Evolutionary conservation across 1,140 invertebrate species (phyloP).

Genomic region (Sinella curviseta): DNA sequence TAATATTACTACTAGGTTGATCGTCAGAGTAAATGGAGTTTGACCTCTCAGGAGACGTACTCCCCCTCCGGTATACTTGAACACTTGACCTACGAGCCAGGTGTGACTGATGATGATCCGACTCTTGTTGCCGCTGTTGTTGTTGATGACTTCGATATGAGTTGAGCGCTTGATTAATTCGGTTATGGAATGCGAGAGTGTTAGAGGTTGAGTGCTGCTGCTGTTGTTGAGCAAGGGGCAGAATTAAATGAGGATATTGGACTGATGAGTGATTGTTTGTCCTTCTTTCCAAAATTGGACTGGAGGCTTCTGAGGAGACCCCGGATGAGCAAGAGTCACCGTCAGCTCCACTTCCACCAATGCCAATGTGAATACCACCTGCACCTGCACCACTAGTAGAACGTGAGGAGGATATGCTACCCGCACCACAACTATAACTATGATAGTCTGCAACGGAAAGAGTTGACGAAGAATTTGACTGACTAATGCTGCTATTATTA

Average conservation of each 20-base stretch:
- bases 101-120: background rate
- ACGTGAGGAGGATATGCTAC: no score
- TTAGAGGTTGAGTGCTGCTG: no score
- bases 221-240: no score
- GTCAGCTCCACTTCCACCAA: background rate
- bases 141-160: background rate
- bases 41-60: background rate
- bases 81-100: background rate
- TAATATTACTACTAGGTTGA: background rate
- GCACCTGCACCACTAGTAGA: background rate
- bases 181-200: slow-evolving; percentile 17
- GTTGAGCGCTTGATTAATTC: slow-evolving; percentile 19
- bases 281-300: background rate
- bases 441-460: background rate
- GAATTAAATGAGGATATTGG: no score
- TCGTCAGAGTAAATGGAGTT: background rate
- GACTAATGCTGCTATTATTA: background rate
- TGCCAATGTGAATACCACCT: background rate
- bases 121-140: background rate
- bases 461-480: background rate
- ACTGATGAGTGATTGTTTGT: no score
- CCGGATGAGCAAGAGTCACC: background rate
- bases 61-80: slow-evolving; percentile 17
- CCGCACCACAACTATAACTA: no score
- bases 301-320: background rate